Percentiles rank a stretch among this genome's conserved stretches.
phyloP scores from a whole-genome alignment of 2,888 invertebrate genomes.

The Tipula unca region DNA sequence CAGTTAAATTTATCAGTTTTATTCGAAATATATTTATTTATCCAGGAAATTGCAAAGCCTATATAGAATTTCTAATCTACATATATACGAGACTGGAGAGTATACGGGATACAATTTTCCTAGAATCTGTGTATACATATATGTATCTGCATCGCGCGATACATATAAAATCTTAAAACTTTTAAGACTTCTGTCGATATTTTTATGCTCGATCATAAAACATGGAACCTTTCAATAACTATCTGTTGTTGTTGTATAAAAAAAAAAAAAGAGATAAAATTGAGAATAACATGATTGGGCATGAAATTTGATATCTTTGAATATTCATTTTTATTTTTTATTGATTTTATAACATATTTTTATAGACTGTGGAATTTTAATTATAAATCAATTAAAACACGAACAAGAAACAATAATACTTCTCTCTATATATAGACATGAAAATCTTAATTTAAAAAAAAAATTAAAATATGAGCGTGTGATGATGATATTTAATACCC shows the following conservation, averaged over 20 bases:
- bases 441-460: too few species aligned
- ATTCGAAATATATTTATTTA: not conserved
- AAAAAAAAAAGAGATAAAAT: not conserved
- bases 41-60: not conserved
- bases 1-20: not conserved
- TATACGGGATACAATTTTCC: not conserved
- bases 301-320: not conserved
- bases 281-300: conserved; percentile 8
- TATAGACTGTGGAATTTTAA: conserved; percentile 4
- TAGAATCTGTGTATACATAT: not conserved
- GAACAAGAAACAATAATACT: not conserved
- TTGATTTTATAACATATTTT: not conserved
- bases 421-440: not conserved
- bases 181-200: conserved; percentile 4
- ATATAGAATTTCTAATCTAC: not conserved
- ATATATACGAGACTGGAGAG: not conserved
- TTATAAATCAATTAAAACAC: not conserved
- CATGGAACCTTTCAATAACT: not conserved
- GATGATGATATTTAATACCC: not conserved
- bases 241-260: not conserved
- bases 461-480: not conserved
- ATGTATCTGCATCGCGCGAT: not conserved
- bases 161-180: not conserved
- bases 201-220: not conserved
- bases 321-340: not conserved